phyloP scores from a whole-genome alignment of 1,140 invertebrate genomes.

The Euwallacea similis region DNA sequence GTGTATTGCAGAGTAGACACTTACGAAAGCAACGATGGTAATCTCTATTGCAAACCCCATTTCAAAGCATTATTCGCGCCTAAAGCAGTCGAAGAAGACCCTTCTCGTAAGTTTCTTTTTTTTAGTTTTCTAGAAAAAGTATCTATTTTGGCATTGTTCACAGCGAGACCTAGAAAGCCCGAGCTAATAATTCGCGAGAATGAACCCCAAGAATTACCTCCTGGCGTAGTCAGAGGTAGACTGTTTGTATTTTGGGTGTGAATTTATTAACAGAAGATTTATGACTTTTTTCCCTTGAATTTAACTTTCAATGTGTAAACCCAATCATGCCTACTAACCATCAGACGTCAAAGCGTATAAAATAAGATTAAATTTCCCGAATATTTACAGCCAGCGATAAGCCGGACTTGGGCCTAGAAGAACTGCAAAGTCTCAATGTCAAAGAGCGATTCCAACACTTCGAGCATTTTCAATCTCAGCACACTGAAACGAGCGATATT shows the following conservation, averaged over 20 bases:
- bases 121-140: background rate
- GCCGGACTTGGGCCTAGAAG: slow-evolving; percentile 84
- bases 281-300: background rate
- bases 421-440: slow-evolving; percentile 78
- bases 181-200: slow-evolving; percentile 92
- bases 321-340: background rate
- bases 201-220: slow-evolving; percentile 82
- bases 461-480: slow-evolving; percentile 62
- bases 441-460: slow-evolving; percentile 86
- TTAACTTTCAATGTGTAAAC: slow-evolving; percentile 2
- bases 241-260: background rate
- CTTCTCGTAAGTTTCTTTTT: slow-evolving; percentile 61
- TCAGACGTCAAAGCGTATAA: background rate
- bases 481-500: slow-evolving; percentile 55
- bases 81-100: slow-evolving; percentile 79
- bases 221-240: slow-evolving; percentile 87
- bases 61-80: slow-evolving; percentile 90
- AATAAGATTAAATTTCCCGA: background rate
- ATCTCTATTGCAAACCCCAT: slow-evolving; percentile 89
- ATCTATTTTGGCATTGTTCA: slow-evolving; percentile 39
- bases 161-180: slow-evolving; percentile 71
- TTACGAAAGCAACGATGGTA: slow-evolving; percentile 86
- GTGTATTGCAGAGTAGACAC: slow-evolving; percentile 74
- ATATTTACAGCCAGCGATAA: slow-evolving; percentile 75
- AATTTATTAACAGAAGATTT: slow-evolving; percentile 5